Conservation (phyloP, 1,140 invertebrate genomes). For the Aphelinus atriplicis region DNA sequence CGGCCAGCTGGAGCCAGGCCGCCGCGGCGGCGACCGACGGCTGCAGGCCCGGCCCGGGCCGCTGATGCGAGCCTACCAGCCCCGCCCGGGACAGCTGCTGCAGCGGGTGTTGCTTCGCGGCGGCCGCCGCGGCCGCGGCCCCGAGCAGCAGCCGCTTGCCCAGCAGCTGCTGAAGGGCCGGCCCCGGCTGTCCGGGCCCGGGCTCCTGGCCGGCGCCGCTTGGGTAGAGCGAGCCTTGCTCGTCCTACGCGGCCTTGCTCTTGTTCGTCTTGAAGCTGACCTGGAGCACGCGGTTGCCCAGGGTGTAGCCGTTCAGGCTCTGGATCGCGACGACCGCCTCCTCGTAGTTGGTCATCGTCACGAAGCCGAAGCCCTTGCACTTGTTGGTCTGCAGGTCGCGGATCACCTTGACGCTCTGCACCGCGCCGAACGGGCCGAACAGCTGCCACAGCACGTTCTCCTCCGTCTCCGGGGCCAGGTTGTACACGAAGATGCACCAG, state of each 20-base stretch:
- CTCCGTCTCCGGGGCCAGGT: conserved; percentile 97
- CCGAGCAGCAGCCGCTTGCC: conserved; percentile 10
- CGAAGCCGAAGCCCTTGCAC: conserved; percentile 99
- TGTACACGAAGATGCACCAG: conserved; percentile 99
- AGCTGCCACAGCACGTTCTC: conserved; percentile 99
- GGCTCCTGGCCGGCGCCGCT: conserved; percentile 36
- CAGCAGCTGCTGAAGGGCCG: conserved; percentile 27
- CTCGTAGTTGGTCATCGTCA: conserved; percentile 99
- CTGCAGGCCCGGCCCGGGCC: conserved; percentile 48
- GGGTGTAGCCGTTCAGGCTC: conserved; percentile 96
- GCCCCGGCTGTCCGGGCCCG: conserved; percentile 10
- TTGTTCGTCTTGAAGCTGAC: conserved; percentile 98
- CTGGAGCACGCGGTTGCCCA: conserved; percentile 97
- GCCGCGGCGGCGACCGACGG: conserved; percentile 38
- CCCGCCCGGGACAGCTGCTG: conserved; percentile 43
- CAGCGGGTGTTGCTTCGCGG: conserved; percentile 33
- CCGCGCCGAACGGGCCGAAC: conserved; percentile 98
- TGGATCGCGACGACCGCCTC: conserved; percentile 97
- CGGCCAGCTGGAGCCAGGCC: background rate
- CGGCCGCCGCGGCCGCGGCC: conserved; percentile 22
- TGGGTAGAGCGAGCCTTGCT: conserved; percentile 46
- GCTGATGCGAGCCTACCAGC: conserved; percentile 42
- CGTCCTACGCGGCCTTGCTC: conserved; percentile 85
- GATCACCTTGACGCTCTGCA: conserved; percentile 98
- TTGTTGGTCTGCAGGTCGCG: conserved; percentile 98